Conservation (phyloP, 1,140 invertebrate species). For the Drosophila tropicalis region DNA sequence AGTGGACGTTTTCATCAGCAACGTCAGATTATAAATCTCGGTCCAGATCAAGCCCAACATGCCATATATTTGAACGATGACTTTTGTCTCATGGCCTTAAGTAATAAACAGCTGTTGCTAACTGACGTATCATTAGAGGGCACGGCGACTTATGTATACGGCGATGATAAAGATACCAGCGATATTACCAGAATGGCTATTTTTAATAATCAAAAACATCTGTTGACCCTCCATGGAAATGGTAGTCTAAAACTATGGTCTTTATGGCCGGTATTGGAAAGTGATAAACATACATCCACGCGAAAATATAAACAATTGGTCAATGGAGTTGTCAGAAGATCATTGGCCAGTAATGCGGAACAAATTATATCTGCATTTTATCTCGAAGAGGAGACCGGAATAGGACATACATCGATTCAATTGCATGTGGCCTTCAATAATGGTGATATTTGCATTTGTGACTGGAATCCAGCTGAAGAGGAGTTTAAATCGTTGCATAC, state of each 20-base stretch:
- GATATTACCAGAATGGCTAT: conserved; percentile 42
- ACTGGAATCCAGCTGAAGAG: conserved; percentile 53
- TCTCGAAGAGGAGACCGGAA: conserved; percentile 40
- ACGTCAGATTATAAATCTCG: conserved; percentile 69
- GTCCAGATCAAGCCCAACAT: conserved; percentile 39
- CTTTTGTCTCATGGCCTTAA: conserved; percentile 59
- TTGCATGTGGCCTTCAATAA: conserved; percentile 59
- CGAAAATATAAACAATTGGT: conserved; percentile 45
- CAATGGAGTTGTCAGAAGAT: conserved; percentile 41
- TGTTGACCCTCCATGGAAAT: conserved; percentile 62
- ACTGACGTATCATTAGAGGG: conserved; percentile 65
- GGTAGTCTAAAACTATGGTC: conserved; percentile 70
- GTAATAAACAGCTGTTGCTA: conserved; percentile 48
- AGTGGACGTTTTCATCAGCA: conserved; percentile 75
- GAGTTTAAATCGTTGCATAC: conserved; percentile 35
- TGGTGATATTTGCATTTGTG: conserved; percentile 54
- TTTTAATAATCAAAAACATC: conserved; percentile 56
- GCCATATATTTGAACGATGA: conserved; percentile 61
- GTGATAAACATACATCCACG: conserved; percentile 14
- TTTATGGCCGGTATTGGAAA: conserved; percentile 18
- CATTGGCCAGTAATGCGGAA: conserved; percentile 15
- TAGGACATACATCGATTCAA: conserved; percentile 31
- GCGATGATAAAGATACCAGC: conserved; percentile 39
- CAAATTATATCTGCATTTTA: conserved; percentile 52
- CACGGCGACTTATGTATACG: conserved; percentile 45